Base-by-base conservation (phyloP, 2,113 vertebrate species). In the Atlantisia rogersi region DNA sequence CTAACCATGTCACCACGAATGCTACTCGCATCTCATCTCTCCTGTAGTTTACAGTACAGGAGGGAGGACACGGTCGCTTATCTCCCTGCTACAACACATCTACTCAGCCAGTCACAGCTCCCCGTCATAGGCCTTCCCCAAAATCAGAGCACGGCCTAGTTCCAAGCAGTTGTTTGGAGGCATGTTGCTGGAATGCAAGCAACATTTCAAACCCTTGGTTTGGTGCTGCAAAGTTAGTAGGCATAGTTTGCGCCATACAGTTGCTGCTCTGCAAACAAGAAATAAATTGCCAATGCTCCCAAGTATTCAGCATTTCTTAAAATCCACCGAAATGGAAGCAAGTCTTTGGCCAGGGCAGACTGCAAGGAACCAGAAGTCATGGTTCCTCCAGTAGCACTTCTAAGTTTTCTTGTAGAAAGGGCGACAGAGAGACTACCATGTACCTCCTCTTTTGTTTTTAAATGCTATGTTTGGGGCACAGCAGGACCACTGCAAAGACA, bases 271-370 rank as follows among this genome's bases (percentile, higher is more conserved):
- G 78, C 48, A 17, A 46, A 44, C 6, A 19, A 68, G 31, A 60
- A 77, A 68, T 11, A 9, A 75, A 73, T 16, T 64, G n/a, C 58
- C 92, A 86, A 1, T 0, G 0, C 18, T 59, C 68, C 26, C 37
- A 40, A 64, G 44, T 5, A 63, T 5, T n/a, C 20, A 3, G 3
- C 14, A 92, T 74, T 9, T 58, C n/a, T 69, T 55, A 13, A 79
- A 82, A 88, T 4, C 9, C 70, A 78, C 60, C 58, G 16, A 65
- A 86, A 94, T n/a, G 67, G 56, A 95, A 90, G 40, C 12, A 65
- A 84, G n/a, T 6, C 53, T 59, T 62, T 62, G 44, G 65, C 39
- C 48, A 84, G 69, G n/a, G 31, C 17, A 77, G 37, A 20, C 31
- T 58, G 32, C 22, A 40, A 77, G 37, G 60, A 94, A 39, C 21